Evolutionary conservation across 2,797 vertebrate genomes (phyloP).

Genomic region (Tokudaia tokunoshimensis): DNA sequence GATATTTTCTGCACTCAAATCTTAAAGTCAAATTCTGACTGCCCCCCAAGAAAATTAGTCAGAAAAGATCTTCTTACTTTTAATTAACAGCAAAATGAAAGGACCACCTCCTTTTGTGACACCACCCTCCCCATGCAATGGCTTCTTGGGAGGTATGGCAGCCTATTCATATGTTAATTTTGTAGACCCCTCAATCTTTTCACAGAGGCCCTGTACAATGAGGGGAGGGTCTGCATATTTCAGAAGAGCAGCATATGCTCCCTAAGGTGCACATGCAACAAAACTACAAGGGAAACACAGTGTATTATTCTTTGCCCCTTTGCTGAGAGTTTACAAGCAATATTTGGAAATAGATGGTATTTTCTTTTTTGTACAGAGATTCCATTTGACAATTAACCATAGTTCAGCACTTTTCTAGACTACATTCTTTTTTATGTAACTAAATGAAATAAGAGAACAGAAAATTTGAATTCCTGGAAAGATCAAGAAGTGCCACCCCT

Average conservation of each 20-base stretch:
- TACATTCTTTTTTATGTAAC: conserved; percentile 49
- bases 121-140: conserved; percentile 31
- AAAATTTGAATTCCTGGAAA: conserved; percentile 62
- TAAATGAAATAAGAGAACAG: conserved; percentile 60
- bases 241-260: conserved; percentile 80
- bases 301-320: conserved; percentile 68
- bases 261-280: conserved; percentile 74
- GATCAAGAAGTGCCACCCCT: conserved; percentile 45
- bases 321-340: conserved; percentile 74
- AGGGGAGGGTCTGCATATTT: conserved; percentile 78
- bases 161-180: conserved; percentile 82
- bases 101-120: conserved; percentile 67
- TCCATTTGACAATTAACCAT: conserved; percentile 72
- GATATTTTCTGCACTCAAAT: conserved; percentile 63
- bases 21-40: conserved; percentile 70
- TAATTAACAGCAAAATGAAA: conserved; percentile 80
- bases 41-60: conserved; percentile 60
- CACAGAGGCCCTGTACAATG: conserved; percentile 74
- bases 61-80: conserved; percentile 72
- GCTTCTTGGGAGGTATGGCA: conserved; percentile 83
- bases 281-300: conserved; percentile 67
- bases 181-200: conserved; percentile 73
- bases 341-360: conserved; percentile 71
- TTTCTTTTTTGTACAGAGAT: conserved; percentile 64
- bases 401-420: conserved; percentile 40